Percentiles rank a stretch among this genome's conserved stretches.
Conservation (phyloP, 2,888 invertebrate genomes). For the Creontiades dilutus region DNA sequence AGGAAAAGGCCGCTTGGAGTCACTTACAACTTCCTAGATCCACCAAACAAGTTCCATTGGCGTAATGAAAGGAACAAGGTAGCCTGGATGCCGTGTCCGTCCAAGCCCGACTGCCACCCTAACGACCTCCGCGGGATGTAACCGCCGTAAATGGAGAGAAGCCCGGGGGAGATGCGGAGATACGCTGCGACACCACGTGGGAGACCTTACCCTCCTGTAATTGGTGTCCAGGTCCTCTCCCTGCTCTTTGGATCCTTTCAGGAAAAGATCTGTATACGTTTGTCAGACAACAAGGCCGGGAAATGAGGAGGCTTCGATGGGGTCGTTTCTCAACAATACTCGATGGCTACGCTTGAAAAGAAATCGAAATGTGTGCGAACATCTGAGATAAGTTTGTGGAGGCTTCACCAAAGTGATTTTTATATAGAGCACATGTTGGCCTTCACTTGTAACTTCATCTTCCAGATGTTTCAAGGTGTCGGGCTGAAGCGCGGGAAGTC, state of each 20-base stretch:
- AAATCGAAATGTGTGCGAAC: too few relatives aligned
- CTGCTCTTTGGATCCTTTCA: slow-evolving; percentile 23
- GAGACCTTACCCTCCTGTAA: slow-evolving; percentile 60
- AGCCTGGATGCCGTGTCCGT: slow-evolving; percentile 36
- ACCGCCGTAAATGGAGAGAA: slow-evolving; percentile 51
- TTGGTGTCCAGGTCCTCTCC: slow-evolving; percentile 30
- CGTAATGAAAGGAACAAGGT: slow-evolving; percentile 40
- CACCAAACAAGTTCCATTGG: slow-evolving; percentile 51
- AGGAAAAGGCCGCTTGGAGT: slow-evolving; percentile 22
- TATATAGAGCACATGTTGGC: too few relatives aligned
- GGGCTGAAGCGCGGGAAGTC: too few relatives aligned
- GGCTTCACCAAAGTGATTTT: too few relatives aligned
- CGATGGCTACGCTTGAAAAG: too few relatives aligned
- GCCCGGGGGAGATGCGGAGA: slow-evolving; percentile 41
- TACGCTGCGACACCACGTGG: slow-evolving; percentile 61
- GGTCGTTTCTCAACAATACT: too few relatives aligned
- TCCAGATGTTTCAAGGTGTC: too few relatives aligned
- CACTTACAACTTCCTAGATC: slow-evolving; percentile 56
- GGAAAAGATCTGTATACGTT: slow-evolving; percentile 40
- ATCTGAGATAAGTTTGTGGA: too few relatives aligned
- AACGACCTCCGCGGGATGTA: slow-evolving; percentile 59
- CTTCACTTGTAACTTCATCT: too few relatives aligned
- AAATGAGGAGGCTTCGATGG: background rate
- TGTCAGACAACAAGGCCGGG: slow-evolving; percentile 12
- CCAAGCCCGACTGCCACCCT: slow-evolving; percentile 39